Evolutionary conservation across 2,797 vertebrate genomes (phyloP).

Genomic region (Chiroxiphia lanceolata): DNA sequence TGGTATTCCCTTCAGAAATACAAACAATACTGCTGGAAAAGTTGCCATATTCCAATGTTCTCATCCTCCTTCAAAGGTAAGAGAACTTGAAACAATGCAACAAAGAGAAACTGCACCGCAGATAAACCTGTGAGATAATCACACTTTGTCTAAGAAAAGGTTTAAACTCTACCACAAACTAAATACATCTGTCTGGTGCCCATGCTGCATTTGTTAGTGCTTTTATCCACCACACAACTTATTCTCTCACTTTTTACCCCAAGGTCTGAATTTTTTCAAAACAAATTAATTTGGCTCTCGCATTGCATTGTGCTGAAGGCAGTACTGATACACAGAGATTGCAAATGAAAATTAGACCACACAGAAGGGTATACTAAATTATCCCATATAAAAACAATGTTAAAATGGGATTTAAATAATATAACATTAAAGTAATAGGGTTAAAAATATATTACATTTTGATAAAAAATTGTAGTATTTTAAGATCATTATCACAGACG

Average conservation of each 20-base stretch:
- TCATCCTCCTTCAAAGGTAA: background rate
- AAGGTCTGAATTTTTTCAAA: conserved; percentile 1
- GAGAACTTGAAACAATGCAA: background rate
- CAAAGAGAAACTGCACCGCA: background rate
- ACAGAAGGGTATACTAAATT: background rate
- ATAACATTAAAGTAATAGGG: background rate
- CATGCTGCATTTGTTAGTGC: background rate
- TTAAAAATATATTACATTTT: background rate
- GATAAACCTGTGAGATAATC: background rate
- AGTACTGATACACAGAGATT: background rate
- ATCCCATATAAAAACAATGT: background rate
- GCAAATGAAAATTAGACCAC: conserved; percentile 21
- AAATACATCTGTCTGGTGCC: background rate
- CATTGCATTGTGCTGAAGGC: background rate
- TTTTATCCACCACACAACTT: background rate
- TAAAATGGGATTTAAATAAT: background rate
- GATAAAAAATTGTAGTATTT: background rate
- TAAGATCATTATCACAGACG: background rate
- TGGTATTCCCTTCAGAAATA: background rate
- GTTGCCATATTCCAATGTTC: background rate
- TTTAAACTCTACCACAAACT: background rate
- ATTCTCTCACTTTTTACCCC: background rate
- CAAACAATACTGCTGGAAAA: background rate
- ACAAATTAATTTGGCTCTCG: background rate
- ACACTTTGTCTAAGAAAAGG: background rate